These are phyloP conservation scores for Protonemura montana DNA, from an alignment of 2,888 invertebrate genomes.

Conservation along the genomic window DNA sequence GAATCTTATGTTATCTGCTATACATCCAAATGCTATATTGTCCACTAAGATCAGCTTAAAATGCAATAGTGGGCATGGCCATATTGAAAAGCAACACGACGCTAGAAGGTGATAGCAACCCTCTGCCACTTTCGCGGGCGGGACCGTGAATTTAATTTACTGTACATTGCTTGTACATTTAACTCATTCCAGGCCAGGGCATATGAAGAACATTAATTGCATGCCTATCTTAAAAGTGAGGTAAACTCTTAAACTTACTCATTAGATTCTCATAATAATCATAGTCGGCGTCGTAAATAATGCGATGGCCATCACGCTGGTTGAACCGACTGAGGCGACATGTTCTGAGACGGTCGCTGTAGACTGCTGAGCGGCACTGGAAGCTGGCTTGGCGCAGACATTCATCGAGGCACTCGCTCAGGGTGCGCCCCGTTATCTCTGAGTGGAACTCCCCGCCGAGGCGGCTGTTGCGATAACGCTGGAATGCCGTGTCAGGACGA, in stretches of 20 bases:
- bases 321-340: constrained; percentile 86
- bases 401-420: constrained; percentile 90
- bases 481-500: constrained; percentile 88
- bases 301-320: constrained; percentile 85
- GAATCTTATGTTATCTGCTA: no score
- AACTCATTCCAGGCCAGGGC: no score
- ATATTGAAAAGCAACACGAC: no score
- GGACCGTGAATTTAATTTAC: no score
- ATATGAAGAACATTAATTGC: no score
- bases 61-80: no score
- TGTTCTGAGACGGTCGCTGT: constrained; percentile 84
- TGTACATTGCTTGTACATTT: no score
- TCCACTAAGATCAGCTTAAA: no score
- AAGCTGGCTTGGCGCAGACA: constrained; percentile 89
- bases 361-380: constrained; percentile 88
- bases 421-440: constrained; percentile 85
- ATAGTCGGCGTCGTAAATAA: constrained; percentile 89
- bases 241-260: constrained; percentile 71
- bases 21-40: no score
- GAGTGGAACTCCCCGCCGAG: constrained; percentile 89
- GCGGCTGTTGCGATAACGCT: constrained; percentile 84
- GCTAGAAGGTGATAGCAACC: no score
- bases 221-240: no score
- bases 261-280: constrained; percentile 93
- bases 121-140: no score